Percentiles rank a stretch among this genome's conserved stretches.
phyloP scores from a whole-genome alignment of 35 echinoderm and acorn worm genomes.

The Diadema setosum region DNA sequence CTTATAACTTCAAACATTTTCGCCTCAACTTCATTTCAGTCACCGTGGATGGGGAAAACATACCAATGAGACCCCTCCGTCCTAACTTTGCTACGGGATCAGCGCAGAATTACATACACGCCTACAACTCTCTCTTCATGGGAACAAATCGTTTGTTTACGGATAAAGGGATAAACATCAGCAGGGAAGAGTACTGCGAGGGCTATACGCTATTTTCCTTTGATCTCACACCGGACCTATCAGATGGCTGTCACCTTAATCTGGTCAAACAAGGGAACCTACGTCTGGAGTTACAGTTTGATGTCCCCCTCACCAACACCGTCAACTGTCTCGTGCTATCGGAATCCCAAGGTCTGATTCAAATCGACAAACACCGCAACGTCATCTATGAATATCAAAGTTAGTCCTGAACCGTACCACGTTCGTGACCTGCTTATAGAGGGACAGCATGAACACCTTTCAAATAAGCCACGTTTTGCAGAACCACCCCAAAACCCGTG shows the following conservation, averaged over 20 bases:
- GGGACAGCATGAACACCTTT: not conserved
- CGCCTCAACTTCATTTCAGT: slow-evolving; percentile 17
- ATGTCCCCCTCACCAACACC: not conserved
- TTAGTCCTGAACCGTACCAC: not conserved
- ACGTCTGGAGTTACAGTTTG: not conserved
- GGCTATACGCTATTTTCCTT: slow-evolving; percentile 36
- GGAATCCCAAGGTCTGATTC: not conserved
- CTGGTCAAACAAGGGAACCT: not conserved
- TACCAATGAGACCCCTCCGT: slow-evolving; percentile 18
- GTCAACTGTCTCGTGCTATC: slow-evolving; percentile 20
- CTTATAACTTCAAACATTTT: slow-evolving; percentile 41
- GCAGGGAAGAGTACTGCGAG: not conserved
- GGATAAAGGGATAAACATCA: not conserved
- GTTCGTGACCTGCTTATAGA: not conserved
- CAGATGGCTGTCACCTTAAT: slow-evolving; percentile 16
- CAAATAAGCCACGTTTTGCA: not conserved
- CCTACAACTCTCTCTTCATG: slow-evolving; percentile 48
- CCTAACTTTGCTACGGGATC: slow-evolving; percentile 18
- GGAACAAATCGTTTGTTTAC: no score
- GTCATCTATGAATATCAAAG: not conserved
- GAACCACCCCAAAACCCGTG: not conserved
- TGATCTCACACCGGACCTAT: no score
- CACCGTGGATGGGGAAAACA: slow-evolving; percentile 18
- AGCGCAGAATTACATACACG: not conserved
- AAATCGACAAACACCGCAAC: slow-evolving; percentile 26